Evolutionary conservation across 2,113 vertebrate species (phyloP).

Genomic region (Phodopus roborovskii): DNA sequence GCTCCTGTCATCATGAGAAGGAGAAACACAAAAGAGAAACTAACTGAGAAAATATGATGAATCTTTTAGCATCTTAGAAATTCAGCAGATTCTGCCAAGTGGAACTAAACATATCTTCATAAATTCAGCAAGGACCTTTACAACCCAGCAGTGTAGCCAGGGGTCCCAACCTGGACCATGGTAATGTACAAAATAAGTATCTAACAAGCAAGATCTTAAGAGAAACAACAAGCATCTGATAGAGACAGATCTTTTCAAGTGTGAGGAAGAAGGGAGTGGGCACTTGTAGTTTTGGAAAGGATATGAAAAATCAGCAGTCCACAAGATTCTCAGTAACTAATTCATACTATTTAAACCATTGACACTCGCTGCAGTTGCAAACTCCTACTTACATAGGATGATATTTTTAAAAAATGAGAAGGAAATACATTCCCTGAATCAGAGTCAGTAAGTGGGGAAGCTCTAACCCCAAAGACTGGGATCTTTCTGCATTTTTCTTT

Average conservation of each 20-base stretch:
- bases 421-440: background rate
- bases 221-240: background rate
- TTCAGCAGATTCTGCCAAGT: background rate
- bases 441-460: background rate
- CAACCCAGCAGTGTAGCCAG: background rate
- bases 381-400: background rate
- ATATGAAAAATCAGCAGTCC: conserved; percentile 8
- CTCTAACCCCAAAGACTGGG: background rate
- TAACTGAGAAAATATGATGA: background rate
- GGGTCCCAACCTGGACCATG: background rate
- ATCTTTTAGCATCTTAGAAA: background rate
- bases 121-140: background rate
- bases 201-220: background rate
- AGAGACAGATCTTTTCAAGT: background rate
- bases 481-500: background rate
- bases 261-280: background rate
- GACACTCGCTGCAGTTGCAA: background rate
- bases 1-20: background rate
- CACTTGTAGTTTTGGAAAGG: background rate
- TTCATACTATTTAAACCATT: background rate
- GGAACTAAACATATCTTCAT: background rate
- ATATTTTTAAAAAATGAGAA: background rate
- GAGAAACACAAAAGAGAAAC: background rate
- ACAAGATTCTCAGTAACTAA: background rate
- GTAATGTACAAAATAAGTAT: too few relatives aligned